Evolutionary conservation across 2,797 vertebrate species (phyloP), one percentile per base, ranked within the genome.

Genomic region (Nannoperca australis): DNA sequence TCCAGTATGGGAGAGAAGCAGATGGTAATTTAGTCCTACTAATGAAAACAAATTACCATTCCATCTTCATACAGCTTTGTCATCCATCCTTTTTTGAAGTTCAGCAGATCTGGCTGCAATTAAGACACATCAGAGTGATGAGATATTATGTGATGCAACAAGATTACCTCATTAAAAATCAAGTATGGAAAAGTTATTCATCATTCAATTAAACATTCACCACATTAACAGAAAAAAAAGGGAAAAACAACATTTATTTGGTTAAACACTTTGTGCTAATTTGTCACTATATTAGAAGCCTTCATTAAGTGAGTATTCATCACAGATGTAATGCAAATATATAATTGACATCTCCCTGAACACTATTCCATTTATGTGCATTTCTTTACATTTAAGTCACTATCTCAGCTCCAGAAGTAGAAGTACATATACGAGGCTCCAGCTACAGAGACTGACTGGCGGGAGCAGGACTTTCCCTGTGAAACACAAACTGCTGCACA

Each of bases 71-170:
- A 98, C 65, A 99, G 97, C 89, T 99, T 99, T 63, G 98, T 98
- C 95, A 99, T 96, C 98, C 98, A 99, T 94, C 98, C 98, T 95
- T 99, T 99, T 92, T 99, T 99, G 93, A 99, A 99, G 90, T 98
- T 99, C 93, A 99, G 93, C 89, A 99, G 95, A 91, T 99, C 97
- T 0, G 98, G 98, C 98, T 99, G 88, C 30, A 89, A 72, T 40
- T 51, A 71, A 81, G 40, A 86, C 3, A 70, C 68, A 86, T 38
- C 32, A 69, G 3, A 83, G 24, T 3, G 9, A 76, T 59, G 45
- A 40, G 22, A 73, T 11, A 60, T n/a, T 20, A 76, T 58, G 18
- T n/a, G 38, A 74, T 72, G 2, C 2, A 66, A 59, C 1, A 30
- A 5, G 0, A 59, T 49, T 49, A 53, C 38, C 10, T 50, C 18